phyloP scores from a whole-genome alignment of 2,113 vertebrate species.

The Phocoena phocoena region DNA sequence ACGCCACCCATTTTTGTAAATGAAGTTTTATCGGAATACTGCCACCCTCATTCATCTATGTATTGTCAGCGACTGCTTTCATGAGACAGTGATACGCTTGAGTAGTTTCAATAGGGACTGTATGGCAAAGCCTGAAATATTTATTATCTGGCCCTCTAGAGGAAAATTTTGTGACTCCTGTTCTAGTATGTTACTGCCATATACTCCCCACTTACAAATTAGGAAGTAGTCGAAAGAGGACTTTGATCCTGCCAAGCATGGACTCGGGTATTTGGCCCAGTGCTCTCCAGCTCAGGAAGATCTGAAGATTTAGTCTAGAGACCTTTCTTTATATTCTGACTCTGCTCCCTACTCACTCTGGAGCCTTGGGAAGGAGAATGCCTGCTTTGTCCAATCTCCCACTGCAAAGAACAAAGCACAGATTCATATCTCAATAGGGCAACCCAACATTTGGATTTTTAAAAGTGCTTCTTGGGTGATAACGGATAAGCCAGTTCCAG shows the following conservation, averaged over 20 bases:
- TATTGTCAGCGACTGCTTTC: neutral
- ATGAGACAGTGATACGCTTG: accelerated
- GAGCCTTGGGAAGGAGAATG: neutral
- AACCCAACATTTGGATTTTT: neutral
- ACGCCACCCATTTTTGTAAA: neutral
- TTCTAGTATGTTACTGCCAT: neutral
- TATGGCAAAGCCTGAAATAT: neutral
- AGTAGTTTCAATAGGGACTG: neutral
- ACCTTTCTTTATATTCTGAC: neutral
- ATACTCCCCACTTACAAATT: neutral
- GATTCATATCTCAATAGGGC: neutral
- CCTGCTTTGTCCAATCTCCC: neutral
- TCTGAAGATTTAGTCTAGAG: neutral
- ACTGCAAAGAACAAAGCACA: neutral
- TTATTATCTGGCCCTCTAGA: neutral
- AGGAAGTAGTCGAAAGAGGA: neutral
- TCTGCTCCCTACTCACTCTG: neutral
- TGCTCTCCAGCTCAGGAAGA: too few relatives aligned
- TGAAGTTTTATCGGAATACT: neutral
- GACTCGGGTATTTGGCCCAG: neutral
- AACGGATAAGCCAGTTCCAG: too few relatives aligned
- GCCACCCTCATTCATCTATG: neutral
- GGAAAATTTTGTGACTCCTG: neutral
- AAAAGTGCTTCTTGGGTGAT: neutral
- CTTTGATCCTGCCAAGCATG: too few relatives aligned